These are phyloP conservation scores for Tachystola acroxantha DNA, from an alignment of 2,888 invertebrate species.

Conservation along the genomic window DNA sequence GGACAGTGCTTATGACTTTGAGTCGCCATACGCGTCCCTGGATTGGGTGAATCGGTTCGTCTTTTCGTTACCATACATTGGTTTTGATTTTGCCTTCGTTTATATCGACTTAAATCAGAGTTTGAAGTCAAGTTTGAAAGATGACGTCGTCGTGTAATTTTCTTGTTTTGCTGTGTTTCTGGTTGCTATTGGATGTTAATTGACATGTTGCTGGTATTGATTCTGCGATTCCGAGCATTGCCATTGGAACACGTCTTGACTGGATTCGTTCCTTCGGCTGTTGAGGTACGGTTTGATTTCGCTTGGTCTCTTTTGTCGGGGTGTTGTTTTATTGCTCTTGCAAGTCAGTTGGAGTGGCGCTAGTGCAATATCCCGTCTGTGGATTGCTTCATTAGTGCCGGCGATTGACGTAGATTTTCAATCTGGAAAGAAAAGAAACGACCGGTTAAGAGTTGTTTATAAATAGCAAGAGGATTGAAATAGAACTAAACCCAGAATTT, in stretches of 20 bases:
- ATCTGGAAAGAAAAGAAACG: slow-evolving; percentile 60
- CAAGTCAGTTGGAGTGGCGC: slow-evolving; percentile 52
- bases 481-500: neutral
- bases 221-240: slow-evolving; percentile 50
- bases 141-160: slow-evolving; percentile 58
- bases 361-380: slow-evolving; percentile 69
- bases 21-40: slow-evolving; percentile 76
- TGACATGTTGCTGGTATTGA: slow-evolving; percentile 64
- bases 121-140: slow-evolving; percentile 63
- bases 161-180: slow-evolving; percentile 51
- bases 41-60: slow-evolving; percentile 55
- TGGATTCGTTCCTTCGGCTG: slow-evolving; percentile 31
- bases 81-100: slow-evolving; percentile 35
- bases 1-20: slow-evolving; percentile 63
- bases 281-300: slow-evolving; percentile 43
- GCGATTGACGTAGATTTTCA: slow-evolving; percentile 58
- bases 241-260: slow-evolving; percentile 50
- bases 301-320: slow-evolving; percentile 27
- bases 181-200: slow-evolving; percentile 59
- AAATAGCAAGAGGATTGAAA: neutral
- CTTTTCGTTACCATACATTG: slow-evolving; percentile 68
- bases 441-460: slow-evolving; percentile 1
- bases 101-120: slow-evolving; percentile 1
- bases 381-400: slow-evolving; percentile 73
- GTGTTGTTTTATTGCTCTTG: slow-evolving; percentile 63